These are phyloP conservation scores for Engraulis encrasicolus DNA, from an alignment of 2,113 vertebrate species.

Conservation along the genomic window DNA sequence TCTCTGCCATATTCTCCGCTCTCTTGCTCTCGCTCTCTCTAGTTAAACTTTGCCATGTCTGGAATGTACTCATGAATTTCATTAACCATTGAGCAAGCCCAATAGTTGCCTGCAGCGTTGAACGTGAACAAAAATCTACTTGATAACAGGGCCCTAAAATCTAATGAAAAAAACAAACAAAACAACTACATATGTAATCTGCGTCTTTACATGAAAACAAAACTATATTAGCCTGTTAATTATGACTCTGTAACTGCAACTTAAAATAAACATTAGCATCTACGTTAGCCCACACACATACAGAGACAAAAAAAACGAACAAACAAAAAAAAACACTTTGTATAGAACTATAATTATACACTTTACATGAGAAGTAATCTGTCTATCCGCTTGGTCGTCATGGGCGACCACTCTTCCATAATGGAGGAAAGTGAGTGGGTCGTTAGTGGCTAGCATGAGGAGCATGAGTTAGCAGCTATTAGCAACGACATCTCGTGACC, in stretches of 20 bases:
- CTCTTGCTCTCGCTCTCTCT: neutral
- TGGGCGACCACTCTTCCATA: neutral
- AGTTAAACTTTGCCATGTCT: constrained; percentile 5
- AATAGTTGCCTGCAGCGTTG: neutral
- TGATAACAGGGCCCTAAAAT: neutral
- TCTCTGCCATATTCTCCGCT: neutral
- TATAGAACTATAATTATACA: constrained; percentile 3
- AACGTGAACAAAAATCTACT: neutral
- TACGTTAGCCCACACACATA: constrained; percentile 8
- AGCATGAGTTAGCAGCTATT: neutral
- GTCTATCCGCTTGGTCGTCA: neutral
- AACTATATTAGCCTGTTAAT: neutral
- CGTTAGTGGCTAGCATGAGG: neutral
- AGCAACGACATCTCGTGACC: neutral
- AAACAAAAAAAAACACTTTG: no score
- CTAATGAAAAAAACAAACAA: neutral
- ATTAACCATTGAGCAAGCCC: neutral
- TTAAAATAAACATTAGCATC: neutral
- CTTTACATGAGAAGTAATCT: constrained; percentile 2
- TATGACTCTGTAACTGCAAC: neutral
- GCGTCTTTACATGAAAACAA: neutral
- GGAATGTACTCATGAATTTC: neutral
- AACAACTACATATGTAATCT: neutral
- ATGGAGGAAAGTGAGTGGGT: neutral
- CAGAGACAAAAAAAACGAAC: no score